Evolutionary conservation across 2,888 invertebrate species (phyloP).

Genomic region (Trichopria drosophilae): DNA sequence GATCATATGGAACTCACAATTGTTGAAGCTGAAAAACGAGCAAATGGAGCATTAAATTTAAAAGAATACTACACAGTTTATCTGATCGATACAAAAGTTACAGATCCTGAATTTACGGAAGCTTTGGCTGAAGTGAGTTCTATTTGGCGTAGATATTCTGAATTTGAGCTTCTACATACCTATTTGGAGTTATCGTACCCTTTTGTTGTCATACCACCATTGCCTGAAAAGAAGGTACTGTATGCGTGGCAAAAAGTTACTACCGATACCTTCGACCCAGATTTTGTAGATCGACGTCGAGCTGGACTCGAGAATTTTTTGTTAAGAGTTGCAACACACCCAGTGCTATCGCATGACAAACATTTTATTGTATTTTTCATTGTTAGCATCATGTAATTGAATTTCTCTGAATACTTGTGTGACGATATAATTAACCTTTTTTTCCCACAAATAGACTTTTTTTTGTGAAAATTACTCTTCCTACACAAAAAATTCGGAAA

Average conservation of each 20-base stretch:
- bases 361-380: slow-evolving; percentile 79
- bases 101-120: slow-evolving; percentile 66
- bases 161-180: slow-evolving; percentile 79
- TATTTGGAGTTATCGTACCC: slow-evolving; percentile 79
- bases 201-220: slow-evolving; percentile 77
- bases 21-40: slow-evolving; percentile 76
- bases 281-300: slow-evolving; percentile 80
- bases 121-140: slow-evolving; percentile 68
- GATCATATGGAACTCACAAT: slow-evolving; percentile 76
- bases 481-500: too few relatives aligned
- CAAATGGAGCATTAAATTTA: slow-evolving; percentile 73
- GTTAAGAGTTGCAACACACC: slow-evolving; percentile 75
- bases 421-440: too few relatives aligned
- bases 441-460: too few relatives aligned
- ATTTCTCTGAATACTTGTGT: too few relatives aligned
- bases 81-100: slow-evolving; percentile 75
- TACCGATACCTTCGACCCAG: slow-evolving; percentile 80
- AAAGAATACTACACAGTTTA: slow-evolving; percentile 79
- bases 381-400: too few relatives aligned
- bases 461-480: too few relatives aligned
- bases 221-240: slow-evolving; percentile 77
- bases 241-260: slow-evolving; percentile 78
- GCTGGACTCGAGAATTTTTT: slow-evolving; percentile 82
- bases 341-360: slow-evolving; percentile 71
- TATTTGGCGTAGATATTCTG: slow-evolving; percentile 80